Percentiles rank a stretch among this genome's conserved stretches.
phyloP scores from a whole-genome alignment of 64 coral and sea anemone species.

The Exaiptasia diaphana region DNA sequence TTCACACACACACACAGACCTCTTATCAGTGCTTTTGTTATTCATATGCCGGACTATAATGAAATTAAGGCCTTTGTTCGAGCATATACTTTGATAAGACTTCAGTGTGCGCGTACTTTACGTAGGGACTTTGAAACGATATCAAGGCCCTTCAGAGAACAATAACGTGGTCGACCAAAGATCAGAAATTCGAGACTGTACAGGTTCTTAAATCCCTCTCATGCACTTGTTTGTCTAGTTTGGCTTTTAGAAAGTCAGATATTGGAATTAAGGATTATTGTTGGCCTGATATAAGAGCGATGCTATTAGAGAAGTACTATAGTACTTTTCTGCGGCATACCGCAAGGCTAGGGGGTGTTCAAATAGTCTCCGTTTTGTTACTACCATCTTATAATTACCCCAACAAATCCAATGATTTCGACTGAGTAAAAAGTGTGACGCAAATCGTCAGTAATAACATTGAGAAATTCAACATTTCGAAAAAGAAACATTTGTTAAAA shows the following conservation, averaged over 20 bases:
- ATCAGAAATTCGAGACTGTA: slow-evolving; percentile 14
- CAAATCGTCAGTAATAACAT: neutral
- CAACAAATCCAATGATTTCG: neutral
- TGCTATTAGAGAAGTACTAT: neutral
- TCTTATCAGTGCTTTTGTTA: slow-evolving; percentile 40
- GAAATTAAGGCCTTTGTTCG: slow-evolving; percentile 35
- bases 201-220: neutral
- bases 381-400: neutral
- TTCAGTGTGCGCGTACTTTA: too few species aligned
- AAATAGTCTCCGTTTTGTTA: neutral
- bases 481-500: neutral
- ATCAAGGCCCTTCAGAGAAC: too few species aligned
- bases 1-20: slow-evolving; percentile 6
- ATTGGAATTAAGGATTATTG: slow-evolving; percentile 2
- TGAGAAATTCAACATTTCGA: neutral
- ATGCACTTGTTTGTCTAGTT: neutral
- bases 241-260: neutral
- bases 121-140: too few species aligned
- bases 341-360: neutral
- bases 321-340: neutral
- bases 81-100: neutral
- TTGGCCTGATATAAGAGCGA: neutral
- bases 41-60: slow-evolving; percentile 37
- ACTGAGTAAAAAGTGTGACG: neutral
- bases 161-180: too few species aligned